phyloP scores from a whole-genome alignment of 2,797 vertebrate species.

The Tragopan temminckii region DNA sequence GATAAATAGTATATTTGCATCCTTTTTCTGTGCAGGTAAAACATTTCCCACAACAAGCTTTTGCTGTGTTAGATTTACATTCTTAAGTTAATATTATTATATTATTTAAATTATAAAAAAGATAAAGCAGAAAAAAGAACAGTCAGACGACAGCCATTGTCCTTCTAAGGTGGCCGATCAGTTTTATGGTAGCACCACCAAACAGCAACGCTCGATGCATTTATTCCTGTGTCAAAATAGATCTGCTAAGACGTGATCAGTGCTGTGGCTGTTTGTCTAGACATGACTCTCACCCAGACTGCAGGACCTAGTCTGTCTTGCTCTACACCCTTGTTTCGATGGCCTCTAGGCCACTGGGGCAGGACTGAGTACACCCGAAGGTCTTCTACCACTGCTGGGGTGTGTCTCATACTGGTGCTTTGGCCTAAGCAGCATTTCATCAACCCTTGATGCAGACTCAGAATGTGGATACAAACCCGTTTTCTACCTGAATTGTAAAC shows the following conservation, averaged over 20 bases:
- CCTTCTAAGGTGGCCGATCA: fast-evolving
- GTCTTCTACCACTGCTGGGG: not conserved
- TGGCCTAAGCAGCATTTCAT: fast-evolving
- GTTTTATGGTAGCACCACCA: not conserved
- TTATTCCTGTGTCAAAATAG: not conserved
- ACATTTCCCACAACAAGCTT: not conserved
- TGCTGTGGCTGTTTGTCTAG: not conserved
- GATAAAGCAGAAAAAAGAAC: not conserved
- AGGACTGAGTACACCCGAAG: fast-evolving
- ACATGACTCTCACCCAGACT: not conserved
- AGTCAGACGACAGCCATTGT: not conserved
- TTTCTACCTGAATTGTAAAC: not conserved
- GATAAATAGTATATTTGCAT: not conserved
- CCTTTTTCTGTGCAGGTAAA: not conserved
- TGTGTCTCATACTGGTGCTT: fast-evolving
- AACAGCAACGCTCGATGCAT: not conserved
- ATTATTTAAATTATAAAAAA: not conserved
- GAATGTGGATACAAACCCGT: fast-evolving
- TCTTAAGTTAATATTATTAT: not conserved
- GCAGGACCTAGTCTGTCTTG: not conserved
- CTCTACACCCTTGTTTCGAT: not conserved
- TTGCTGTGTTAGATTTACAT: not conserved
- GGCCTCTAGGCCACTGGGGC: not conserved
- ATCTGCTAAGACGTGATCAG: not conserved
- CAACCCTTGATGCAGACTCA: not conserved